phyloP scores from a whole-genome alignment of 2,113 vertebrate genomes.

The Guaruba guarouba region DNA sequence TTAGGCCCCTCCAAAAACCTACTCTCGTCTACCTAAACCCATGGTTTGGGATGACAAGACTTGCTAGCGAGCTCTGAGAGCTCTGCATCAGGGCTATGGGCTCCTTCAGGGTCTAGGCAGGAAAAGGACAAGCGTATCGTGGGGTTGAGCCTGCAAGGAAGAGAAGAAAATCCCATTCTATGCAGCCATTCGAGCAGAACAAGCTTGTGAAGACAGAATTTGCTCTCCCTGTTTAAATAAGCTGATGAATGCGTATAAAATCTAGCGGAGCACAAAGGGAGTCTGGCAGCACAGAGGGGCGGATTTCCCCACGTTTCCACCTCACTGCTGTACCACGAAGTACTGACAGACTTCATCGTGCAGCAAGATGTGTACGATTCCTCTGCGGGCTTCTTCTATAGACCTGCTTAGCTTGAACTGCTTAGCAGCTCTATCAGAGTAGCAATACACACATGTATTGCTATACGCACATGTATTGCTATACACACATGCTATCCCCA shows the following conservation, averaged over 20 bases:
- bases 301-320: neutral
- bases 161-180: neutral
- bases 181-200: neutral
- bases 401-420: neutral
- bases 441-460: neutral
- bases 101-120: neutral
- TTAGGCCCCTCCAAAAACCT: neutral
- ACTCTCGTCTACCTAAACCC: neutral
- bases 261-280: neutral
- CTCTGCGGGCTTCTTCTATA: neutral
- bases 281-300: neutral
- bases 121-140: fast-evolving
- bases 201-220: neutral
- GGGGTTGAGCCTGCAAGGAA: neutral
- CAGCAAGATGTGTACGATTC: neutral
- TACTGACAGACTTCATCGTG: neutral
- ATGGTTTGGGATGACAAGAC: neutral
- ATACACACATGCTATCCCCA: neutral
- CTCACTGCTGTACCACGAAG: neutral
- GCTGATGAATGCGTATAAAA: neutral
- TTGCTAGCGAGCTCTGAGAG: neutral
- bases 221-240: neutral
- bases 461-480: no score
- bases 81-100: neutral
- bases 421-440: neutral